Evolutionary conservation across 2,797 vertebrate species (phyloP), one percentile per base, ranked within the genome.

Genomic region (Gallinago stenura): DNA sequence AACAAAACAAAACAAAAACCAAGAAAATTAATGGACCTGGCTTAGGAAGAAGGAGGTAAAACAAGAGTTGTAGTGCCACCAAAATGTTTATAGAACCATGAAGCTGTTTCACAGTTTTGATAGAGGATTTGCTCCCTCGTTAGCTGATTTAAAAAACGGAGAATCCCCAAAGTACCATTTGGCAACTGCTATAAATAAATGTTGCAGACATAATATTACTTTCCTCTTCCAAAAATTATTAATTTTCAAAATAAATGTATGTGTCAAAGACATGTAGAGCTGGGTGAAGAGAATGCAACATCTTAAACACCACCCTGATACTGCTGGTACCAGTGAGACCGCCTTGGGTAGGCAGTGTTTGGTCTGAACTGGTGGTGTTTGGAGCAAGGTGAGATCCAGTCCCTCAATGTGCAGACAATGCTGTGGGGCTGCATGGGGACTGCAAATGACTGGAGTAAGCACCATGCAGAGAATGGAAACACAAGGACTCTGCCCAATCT

Each of bases 181-280:
- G 89, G 77, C 77, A 92, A 37, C 26, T 80, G 48, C 64, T 92
- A 89, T 60, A 95, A 94, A 94, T 92, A 91, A 91, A 79, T 31
- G 9, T 71, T 90, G 37, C 50, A 82, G 30, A 31, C 17, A 51
- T 37, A 90, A 88, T 94, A 81, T 22, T 62, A 14, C 15, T 82
- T 73, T 82, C 31, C 46, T 89, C 48, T 90, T 91, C 39, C 21
- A 76, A 71, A 66, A 56, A 15, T 2, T 54, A 89, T 54, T 62
- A 53, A 73, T 84, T 68, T 81, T 87, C 45, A 53, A 37, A 70
- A 53, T 73, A 68, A 68, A 68, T 24, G 6, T 69, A 61, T 37
- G 26, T 7, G 9, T 68, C 89, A 70, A 46, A 89, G n/a, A 37
- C 7, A n/a, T 5, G 17, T 48, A 69, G 58, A 73, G 5, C 58